Conservation (phyloP, 2,113 vertebrate genomes). For the Aix galericulata region DNA sequence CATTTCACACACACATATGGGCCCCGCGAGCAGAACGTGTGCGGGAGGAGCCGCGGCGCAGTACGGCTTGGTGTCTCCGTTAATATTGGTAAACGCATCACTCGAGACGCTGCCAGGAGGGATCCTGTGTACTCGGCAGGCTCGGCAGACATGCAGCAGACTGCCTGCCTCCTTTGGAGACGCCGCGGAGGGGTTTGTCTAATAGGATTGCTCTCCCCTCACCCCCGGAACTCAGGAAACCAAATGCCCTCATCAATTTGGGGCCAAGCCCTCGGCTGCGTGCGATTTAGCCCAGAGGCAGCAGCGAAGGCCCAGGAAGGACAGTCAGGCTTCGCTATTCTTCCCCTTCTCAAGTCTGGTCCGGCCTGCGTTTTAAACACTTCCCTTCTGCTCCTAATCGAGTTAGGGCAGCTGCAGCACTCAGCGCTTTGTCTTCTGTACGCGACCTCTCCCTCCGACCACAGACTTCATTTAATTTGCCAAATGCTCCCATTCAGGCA, state of each 20-base stretch:
- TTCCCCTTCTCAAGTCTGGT: neutral
- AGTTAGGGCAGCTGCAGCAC: constrained; percentile 63
- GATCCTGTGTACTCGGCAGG: constrained; percentile 45
- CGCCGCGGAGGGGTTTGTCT: constrained; percentile 46
- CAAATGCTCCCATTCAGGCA: constrained; percentile 65
- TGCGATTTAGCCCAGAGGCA: neutral
- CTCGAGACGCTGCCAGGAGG: constrained; percentile 33
- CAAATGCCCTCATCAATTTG: neutral
- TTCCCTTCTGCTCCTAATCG: constrained; percentile 56
- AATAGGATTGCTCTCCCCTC: neutral
- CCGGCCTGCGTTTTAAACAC: constrained; percentile 24
- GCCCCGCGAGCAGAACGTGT: neutral
- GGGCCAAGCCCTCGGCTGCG: neutral
- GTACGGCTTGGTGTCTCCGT: constrained; percentile 55
- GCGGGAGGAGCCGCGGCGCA: constrained; percentile 38
- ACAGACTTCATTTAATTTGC: constrained; percentile 67
- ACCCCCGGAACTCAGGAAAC: neutral
- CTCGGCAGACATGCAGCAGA: constrained; percentile 50
- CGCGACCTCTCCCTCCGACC: constrained; percentile 49
- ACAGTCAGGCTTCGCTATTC: neutral
- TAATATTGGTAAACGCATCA: constrained; percentile 59
- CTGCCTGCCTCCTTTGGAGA: constrained; percentile 52
- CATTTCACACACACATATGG: constrained; percentile 1
- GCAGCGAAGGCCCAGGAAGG: neutral
- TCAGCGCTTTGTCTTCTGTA: constrained; percentile 45